phyloP scores from a whole-genome alignment of 2,113 vertebrate species.

The Ramphastos sulfuratus region DNA sequence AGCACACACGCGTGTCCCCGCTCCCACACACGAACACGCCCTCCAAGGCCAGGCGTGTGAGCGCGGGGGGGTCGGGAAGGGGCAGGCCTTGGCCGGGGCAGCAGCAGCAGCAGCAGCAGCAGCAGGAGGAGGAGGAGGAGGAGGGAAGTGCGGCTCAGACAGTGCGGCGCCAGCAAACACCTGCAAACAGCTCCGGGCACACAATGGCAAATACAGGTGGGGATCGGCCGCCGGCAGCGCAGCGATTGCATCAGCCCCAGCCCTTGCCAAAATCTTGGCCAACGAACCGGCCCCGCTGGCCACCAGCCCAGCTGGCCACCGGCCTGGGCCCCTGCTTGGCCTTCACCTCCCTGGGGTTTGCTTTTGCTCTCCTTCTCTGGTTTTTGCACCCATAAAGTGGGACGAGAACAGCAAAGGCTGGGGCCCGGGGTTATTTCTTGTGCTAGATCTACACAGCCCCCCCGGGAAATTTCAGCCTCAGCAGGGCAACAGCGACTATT shows the following conservation, averaged over 20 bases:
- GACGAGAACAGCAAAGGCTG: neutral
- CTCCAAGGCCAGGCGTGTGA: neutral
- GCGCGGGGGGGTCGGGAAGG: neutral
- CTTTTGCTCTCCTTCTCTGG: neutral
- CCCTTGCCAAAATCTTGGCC: conserved; percentile 52
- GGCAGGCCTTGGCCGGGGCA: conserved; percentile 2
- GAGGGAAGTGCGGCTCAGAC: conserved; percentile 80
- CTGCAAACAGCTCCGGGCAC: conserved; percentile 78
- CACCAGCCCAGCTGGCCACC: neutral
- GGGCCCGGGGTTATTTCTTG: neutral
- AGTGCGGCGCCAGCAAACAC: conserved; percentile 85
- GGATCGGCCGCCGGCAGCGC: conserved; percentile 64
- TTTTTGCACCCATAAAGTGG: neutral
- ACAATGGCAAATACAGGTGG: conserved; percentile 76
- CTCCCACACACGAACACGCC: neutral
- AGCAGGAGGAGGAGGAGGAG: conserved; percentile 72
- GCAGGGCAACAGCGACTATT: neutral
- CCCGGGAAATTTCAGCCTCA: neutral
- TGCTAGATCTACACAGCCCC: neutral
- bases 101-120: conserved; percentile 58
- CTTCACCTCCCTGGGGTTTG: neutral
- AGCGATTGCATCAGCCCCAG: conserved; percentile 68
- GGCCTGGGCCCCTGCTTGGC: neutral
- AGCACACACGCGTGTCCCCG: neutral
- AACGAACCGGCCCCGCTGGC: neutral